phyloP scores from a whole-genome alignment of 2,113 vertebrate species.

The Scolopax mira region DNA sequence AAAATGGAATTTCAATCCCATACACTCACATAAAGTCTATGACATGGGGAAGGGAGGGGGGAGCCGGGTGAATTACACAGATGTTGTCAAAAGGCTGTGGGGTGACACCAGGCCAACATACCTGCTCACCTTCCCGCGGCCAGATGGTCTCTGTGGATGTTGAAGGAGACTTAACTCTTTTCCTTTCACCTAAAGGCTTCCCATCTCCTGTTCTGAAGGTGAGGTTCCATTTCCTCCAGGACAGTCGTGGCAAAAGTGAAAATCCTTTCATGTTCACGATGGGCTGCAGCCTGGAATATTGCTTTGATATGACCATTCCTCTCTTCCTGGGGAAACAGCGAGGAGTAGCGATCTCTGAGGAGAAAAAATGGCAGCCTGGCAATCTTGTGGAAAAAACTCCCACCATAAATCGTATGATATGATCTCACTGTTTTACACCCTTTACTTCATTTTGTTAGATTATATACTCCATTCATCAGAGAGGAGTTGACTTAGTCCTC shows the following conservation, averaged over 20 bases:
- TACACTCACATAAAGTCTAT: background rate
- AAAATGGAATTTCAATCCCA: background rate
- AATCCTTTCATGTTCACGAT: background rate
- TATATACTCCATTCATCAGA: background rate
- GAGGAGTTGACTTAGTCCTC: background rate
- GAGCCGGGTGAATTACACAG: background rate
- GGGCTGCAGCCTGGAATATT: background rate
- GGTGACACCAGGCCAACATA: background rate
- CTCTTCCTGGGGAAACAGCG: background rate
- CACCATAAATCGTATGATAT: background rate
- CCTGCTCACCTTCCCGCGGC: background rate
- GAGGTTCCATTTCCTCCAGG: background rate
- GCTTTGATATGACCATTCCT: background rate
- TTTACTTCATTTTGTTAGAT: conserved; percentile 18
- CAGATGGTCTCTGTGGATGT: background rate
- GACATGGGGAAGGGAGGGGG: no score
- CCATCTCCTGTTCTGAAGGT: background rate
- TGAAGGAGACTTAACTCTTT: background rate
- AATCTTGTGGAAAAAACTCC: background rate
- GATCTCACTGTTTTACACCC: background rate
- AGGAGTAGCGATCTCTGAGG: background rate
- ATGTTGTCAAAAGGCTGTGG: background rate
- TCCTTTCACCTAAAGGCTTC: background rate
- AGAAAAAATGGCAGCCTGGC: conserved; percentile 3
- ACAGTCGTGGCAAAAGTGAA: background rate